Percentiles rank a stretch among this genome's conserved stretches.
Evolutionary conservation across 2,888 invertebrate genomes (phyloP).

Genomic region (Melieria omissa): DNA sequence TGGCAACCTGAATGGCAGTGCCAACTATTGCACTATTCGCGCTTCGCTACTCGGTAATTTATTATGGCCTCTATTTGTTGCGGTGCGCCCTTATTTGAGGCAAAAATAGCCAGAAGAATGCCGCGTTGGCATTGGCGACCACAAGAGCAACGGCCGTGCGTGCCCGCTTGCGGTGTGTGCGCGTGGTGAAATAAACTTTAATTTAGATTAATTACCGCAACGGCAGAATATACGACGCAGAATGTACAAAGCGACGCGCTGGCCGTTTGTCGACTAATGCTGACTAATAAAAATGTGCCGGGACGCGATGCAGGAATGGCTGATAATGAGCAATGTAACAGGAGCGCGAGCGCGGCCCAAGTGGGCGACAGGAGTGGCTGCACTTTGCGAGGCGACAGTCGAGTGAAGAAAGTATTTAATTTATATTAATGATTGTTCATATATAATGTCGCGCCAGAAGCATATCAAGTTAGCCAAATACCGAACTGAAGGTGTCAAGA

Average conservation of each 20-base stretch:
- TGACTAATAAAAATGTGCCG: neutral
- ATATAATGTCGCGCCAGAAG: neutral
- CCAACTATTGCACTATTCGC: too few species aligned
- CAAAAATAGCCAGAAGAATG: too few species aligned
- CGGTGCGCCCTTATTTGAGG: too few species aligned
- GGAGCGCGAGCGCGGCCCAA: neutral
- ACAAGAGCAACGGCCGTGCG: too few species aligned
- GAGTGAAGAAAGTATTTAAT: neutral
- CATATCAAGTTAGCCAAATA: neutral
- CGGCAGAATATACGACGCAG: neutral
- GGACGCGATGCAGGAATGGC: neutral
- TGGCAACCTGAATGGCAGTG: too few species aligned
- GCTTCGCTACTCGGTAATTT: too few species aligned
- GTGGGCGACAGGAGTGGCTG: neutral
- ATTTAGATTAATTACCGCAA: slow-evolving; percentile 9
- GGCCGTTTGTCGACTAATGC: neutral
- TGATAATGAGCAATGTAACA: too few species aligned
- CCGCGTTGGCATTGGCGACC: too few species aligned
- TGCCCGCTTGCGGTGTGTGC: too few species aligned
- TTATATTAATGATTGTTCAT: slow-evolving; percentile 3
- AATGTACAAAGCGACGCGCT: neutral
- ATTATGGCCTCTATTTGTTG: too few species aligned
- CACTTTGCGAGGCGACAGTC: neutral
- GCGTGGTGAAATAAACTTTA: neutral
- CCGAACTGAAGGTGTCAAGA: too few species aligned